Conservation (phyloP, 2,113 vertebrate genomes). For the Thamnophis sirtalis region DNA sequence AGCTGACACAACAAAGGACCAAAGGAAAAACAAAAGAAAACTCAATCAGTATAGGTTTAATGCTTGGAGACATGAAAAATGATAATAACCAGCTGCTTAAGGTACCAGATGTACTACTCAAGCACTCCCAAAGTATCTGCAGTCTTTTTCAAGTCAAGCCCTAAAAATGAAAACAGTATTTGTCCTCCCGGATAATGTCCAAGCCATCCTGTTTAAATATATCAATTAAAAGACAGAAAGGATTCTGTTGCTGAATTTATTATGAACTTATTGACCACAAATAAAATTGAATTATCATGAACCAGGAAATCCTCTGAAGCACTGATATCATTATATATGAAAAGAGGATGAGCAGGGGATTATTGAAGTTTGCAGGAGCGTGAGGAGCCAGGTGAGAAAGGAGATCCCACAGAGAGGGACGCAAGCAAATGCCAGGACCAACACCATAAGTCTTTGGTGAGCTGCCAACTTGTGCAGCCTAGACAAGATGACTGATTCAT, state of each 20-base stretch:
- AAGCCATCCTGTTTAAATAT: not conserved
- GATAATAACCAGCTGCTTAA: accelerated
- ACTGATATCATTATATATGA: not conserved
- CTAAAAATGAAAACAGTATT: not conserved
- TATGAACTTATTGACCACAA: not conserved
- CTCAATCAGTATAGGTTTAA: not conserved
- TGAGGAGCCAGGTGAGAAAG: not conserved
- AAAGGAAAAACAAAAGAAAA: constrained; percentile 13
- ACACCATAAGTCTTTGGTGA: not conserved
- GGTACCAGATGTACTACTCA: not conserved
- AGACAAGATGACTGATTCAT: not conserved
- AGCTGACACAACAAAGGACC: constrained; percentile 68
- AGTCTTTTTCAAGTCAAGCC: not conserved
- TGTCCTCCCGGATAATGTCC: not conserved
- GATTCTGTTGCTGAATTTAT: not conserved
- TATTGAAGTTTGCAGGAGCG: not conserved
- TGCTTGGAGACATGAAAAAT: not conserved
- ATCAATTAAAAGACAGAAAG: not conserved
- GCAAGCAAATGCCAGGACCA: not conserved
- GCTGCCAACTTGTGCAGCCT: not conserved
- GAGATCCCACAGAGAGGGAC: not conserved
- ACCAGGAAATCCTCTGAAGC: not conserved
- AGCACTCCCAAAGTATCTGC: not conserved
- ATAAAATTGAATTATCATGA: not conserved
- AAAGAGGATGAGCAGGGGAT: not conserved